Base-by-base conservation (phyloP, 2,113 vertebrate genomes). In the Mus pahari region DNA sequence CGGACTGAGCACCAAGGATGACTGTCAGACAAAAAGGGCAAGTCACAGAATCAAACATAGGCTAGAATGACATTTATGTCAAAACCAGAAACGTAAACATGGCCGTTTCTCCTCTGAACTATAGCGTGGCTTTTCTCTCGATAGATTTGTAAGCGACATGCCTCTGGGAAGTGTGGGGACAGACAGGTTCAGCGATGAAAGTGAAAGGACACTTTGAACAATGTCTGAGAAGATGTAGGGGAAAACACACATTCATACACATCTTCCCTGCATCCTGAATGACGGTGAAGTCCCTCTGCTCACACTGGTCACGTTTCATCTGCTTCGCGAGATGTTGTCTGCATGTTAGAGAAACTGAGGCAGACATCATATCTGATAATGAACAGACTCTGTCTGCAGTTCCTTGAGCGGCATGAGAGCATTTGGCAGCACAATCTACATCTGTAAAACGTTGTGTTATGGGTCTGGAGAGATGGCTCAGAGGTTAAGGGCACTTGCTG, bases 11-110 rank as follows among this genome's bases (percentile, higher is more conserved):
- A 22, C 75, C 0, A 45, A 87, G 50, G 74, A 33, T 70, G 19
- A 89, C 0, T 36, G 5, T 71, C 74, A 90, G n/a, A 83, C 89
- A 94, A 64, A 91, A 95, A 92, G 74, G 90, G 58, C 28, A 68
- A 94, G 66, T 60, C 50, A 24, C 33, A 42, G 24, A 79, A 78
- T 42, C 22, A 74, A 88, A 74, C 91, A 91, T 86, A 74, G 92
- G 89, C 68, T 24, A 94, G 42, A 89, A 83, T 53, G 62, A 84
- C 82, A 70, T 77, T 84, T 86, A 84, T 9, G 50, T 68, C 33
- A 77, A 77, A 94, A 60, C 50, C 12, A 77, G 50, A 87, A 83
- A 78, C 3, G 31, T 71, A n/a, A 60, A 55, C 16, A n/a, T 3
- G 45, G 64, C 68, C n/a, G 33, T 19, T 53, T 8, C 13, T 17